Percentiles rank a stretch among this genome's conserved stretches.
Conservation (phyloP, 2,888 invertebrate genomes). For the Himalopsyche japonica region DNA sequence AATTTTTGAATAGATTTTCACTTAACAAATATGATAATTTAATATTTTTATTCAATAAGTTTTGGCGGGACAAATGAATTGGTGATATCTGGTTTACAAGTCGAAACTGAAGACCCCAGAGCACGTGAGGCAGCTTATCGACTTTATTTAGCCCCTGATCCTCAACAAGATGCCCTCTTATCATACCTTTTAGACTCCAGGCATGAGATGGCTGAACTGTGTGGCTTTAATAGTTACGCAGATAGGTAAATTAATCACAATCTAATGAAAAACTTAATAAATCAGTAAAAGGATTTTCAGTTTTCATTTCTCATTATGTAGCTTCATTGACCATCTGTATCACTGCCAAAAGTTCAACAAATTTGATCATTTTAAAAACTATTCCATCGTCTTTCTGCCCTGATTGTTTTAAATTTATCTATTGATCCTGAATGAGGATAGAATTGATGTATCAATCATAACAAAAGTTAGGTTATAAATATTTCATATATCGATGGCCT, state of each 20-base stretch:
- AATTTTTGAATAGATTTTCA: too few species aligned
- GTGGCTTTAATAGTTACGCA: constrained; percentile 88
- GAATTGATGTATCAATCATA: too few species aligned
- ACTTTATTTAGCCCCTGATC: constrained; percentile 79
- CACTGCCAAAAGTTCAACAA: too few species aligned
- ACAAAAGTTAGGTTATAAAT: too few species aligned
- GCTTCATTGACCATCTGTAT: too few species aligned
- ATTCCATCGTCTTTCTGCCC: too few species aligned
- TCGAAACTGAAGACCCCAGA: constrained; percentile 77
- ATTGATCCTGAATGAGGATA: too few species aligned
- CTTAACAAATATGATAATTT: not conserved
- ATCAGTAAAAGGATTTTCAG: not conserved
- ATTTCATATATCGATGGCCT: too few species aligned
- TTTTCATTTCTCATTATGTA: too few species aligned
- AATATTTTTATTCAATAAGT: constrained; percentile 44
- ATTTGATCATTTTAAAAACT: too few species aligned
- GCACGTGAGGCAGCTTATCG: constrained; percentile 88
- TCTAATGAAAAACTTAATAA: too few species aligned
- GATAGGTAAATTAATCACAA: constrained; percentile 63
- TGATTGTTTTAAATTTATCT: too few species aligned
- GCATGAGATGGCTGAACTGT: constrained; percentile 78
- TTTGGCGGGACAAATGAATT: constrained; percentile 72
- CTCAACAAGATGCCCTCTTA: constrained; percentile 75
- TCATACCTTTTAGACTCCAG: constrained; percentile 73
- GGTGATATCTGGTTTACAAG: constrained; percentile 78